A percentile compares a stretch with the other conserved stretches of the same genome.
Conservation (phyloP, 2,113 vertebrate genomes). For the Clarias macrocephalus region DNA sequence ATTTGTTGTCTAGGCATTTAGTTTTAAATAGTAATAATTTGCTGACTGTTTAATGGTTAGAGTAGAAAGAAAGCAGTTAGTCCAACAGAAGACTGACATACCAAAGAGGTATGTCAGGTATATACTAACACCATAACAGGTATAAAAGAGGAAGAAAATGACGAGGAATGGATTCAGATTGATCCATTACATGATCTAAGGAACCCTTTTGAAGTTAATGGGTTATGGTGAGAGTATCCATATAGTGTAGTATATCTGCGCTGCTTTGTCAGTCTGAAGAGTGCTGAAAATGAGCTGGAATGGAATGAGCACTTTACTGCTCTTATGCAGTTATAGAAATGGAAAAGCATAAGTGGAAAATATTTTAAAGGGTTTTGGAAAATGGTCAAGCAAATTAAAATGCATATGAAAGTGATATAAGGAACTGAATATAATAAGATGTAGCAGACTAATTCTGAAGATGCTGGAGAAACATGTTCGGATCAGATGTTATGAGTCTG, state of each 20-base stretch:
- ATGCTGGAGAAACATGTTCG: not conserved
- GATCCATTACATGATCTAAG: conserved; percentile 23
- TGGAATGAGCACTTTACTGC: conserved; percentile 31
- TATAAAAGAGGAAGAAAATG: conserved; percentile 23
- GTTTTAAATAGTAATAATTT: not conserved
- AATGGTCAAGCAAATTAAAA: conserved; percentile 16
- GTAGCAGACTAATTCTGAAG: not conserved
- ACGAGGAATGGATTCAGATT: conserved; percentile 18
- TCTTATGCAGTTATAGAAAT: conserved; percentile 30
- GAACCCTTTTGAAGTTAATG: conserved; percentile 32
- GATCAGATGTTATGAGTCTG: not conserved
- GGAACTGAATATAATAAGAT: conserved; percentile 7
- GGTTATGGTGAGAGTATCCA: conserved; percentile 13
- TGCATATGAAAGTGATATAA: conserved; percentile 2
- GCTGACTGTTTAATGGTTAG: not conserved
- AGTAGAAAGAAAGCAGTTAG: not conserved
- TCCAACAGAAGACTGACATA: not conserved
- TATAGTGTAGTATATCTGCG: conserved; percentile 33
- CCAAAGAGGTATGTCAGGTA: not conserved
- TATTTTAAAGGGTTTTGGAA: conserved; percentile 5
- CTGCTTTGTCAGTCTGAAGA: conserved; percentile 32
- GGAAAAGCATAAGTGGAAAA: conserved; percentile 1
- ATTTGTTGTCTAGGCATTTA: not conserved
- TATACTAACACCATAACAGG: not conserved
- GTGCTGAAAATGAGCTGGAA: conserved; percentile 36